Conservation (phyloP, 2,888 invertebrate species). For the Eupsilia transversa region DNA sequence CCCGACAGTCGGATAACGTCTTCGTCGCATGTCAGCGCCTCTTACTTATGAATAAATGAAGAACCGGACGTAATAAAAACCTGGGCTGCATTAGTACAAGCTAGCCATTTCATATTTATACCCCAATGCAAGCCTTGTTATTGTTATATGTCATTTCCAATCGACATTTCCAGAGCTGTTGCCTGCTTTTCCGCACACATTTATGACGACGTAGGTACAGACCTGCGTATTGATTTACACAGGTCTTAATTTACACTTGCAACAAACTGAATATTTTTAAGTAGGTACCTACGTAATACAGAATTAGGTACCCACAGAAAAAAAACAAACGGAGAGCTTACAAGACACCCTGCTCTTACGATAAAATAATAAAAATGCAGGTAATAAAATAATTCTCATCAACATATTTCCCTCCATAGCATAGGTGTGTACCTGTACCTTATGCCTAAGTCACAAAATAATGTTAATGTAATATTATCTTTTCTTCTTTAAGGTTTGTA, state of each 20-base stretch:
- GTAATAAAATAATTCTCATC: constrained; percentile 21
- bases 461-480: constrained; percentile 55
- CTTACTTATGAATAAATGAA: constrained; percentile 18
- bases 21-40: constrained; percentile 22
- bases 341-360: background rate
- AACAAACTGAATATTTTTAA: constrained; percentile 11
- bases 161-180: constrained; percentile 34
- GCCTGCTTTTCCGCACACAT: constrained; percentile 28
- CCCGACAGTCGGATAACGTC: background rate
- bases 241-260: background rate
- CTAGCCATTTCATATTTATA: constrained; percentile 52
- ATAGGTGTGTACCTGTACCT: constrained; percentile 49
- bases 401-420: constrained; percentile 58
- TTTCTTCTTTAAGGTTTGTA: constrained; percentile 66
- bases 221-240: background rate
- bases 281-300: background rate
- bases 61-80: constrained; percentile 22
- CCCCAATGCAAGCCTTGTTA: constrained; percentile 46
- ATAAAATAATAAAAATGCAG: constrained; percentile 11
- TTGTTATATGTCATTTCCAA: constrained; percentile 39
- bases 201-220: constrained; percentile 15
- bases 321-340: constrained; percentile 12
- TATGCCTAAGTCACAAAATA: constrained; percentile 56
- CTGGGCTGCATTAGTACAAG: constrained; percentile 51
- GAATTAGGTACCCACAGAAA: constrained; percentile 2